Evolutionary conservation across 1,140 invertebrate species (phyloP), one percentile per base, ranked within the genome.

Genomic region (Piezodorus guildinii): DNA sequence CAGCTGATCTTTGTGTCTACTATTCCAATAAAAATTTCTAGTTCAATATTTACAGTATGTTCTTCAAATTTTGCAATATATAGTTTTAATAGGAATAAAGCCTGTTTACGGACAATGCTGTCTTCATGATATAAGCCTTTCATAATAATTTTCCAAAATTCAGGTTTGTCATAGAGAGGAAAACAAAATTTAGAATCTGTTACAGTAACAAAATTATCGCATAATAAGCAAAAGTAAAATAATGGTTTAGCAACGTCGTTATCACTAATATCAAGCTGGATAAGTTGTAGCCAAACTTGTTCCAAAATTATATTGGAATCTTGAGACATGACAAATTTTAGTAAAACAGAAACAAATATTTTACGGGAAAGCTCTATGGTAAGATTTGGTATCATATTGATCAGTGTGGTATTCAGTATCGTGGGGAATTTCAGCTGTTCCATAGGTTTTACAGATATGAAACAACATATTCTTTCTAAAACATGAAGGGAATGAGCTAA

Each of bases 31-130:
- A 67, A 70, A 9, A 70, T 16, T 9, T 66, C 34, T 63, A 51
- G 2, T 44, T 62, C 21, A 43, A 63, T n/a, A 2, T 25, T 21
- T 23, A 54, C 9, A 43, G 54, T 49, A 2, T 34, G 34, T 43
- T 51, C 19, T 27, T 60, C 66, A 12, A 73, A 63, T 46, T 70
- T 70, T 60, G 72, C 65, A n/a, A 70, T 66, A 14, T 69, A 60
- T 65, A 60, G 71, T 67, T 73, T 76, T 39, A 75, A 65, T n/a
- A 76, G 44, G 65, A 72, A 73, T 49, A 74, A 67, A 60, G 71
- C 72, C 66, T 74, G 69, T 68, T 76, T 78, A 3, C 75, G 69
- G 2, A 61, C 21, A 14, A 63, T n/a, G 16, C 58, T 49, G 23
- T 68, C 62, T 52, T 21, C 8, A 54, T 45, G 16, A 16, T 30